Conservation (phyloP, 1,140 invertebrate genomes). For the Conus ventricosus region DNA sequence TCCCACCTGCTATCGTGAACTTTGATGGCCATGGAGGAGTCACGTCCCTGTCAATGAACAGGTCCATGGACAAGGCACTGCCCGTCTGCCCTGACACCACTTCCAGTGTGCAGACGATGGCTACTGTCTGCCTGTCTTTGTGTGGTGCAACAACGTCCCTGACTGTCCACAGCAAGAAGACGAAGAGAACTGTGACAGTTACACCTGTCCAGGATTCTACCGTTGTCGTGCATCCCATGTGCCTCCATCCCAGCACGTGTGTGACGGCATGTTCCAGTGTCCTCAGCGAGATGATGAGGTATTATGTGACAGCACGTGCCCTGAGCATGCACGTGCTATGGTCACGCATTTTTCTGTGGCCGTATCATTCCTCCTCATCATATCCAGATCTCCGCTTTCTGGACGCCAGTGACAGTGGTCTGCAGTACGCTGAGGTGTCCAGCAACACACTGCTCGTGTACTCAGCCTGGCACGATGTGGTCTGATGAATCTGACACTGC, state of each 20-base stretch:
- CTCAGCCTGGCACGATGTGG: slow-evolving; percentile 23
- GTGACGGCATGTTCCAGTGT: slow-evolving; percentile 35
- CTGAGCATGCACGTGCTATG: slow-evolving; percentile 24
- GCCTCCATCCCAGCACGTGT: slow-evolving; percentile 22
- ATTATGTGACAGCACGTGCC: slow-evolving; percentile 33
- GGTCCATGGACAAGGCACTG: background rate
- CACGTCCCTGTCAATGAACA: background rate
- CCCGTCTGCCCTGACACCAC: background rate
- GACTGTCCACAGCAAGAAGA: slow-evolving; percentile 26
- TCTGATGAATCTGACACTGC: background rate
- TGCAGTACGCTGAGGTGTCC: background rate
- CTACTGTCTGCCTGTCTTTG: slow-evolving; percentile 26
- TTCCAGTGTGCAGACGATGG: background rate
- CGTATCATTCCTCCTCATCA: background rate
- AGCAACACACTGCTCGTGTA: slow-evolving; percentile 9
- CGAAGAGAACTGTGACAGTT: slow-evolving; percentile 14
- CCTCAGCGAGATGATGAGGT: slow-evolving; percentile 38
- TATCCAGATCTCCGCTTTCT: slow-evolving; percentile 31
- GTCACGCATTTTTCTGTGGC: slow-evolving; percentile 22
- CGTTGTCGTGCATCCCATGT: slow-evolving; percentile 25
- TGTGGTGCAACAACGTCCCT: slow-evolving; percentile 34
- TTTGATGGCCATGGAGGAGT: background rate
- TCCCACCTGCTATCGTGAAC: background rate
- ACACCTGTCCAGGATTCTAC: slow-evolving; percentile 29
- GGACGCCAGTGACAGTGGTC: background rate